These are phyloP conservation scores for Rhagium mordax DNA, from an alignment of 2,888 invertebrate species.

Conservation along the genomic window DNA sequence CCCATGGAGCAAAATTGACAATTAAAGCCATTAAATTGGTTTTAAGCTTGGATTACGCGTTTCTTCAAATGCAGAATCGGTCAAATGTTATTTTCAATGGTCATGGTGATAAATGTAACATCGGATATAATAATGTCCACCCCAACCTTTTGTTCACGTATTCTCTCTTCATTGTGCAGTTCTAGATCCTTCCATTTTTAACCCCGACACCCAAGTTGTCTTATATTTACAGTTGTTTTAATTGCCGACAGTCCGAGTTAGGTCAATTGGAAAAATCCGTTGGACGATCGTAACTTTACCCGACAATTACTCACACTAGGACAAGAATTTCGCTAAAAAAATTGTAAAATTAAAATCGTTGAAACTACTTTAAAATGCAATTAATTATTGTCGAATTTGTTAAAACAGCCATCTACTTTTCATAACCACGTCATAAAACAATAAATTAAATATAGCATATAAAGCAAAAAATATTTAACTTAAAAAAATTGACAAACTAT, in stretches of 20 bases:
- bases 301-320: neutral
- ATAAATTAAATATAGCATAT: too few relatives aligned
- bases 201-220: constrained; percentile 6
- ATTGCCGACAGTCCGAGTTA: neutral
- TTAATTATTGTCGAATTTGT: too few relatives aligned
- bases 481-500: too few relatives aligned
- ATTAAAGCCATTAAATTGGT: constrained; percentile 64
- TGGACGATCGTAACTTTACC: neutral
- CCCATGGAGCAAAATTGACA: constrained; percentile 51
- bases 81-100: constrained; percentile 48
- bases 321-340: too few relatives aligned
- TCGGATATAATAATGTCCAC: constrained; percentile 42
- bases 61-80: constrained; percentile 59
- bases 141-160: constrained; percentile 38
- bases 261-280: neutral
- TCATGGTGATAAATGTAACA: constrained; percentile 39
- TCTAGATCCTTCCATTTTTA: constrained; percentile 16
- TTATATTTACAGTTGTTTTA: constrained; percentile 6
- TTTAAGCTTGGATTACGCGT: constrained; percentile 61
- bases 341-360: too few relatives aligned
- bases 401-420: too few relatives aligned
- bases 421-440: too few relatives aligned
- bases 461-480: too few relatives aligned
- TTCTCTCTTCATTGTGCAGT: constrained; percentile 35
- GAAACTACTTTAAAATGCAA: too few relatives aligned